phyloP scores from a whole-genome alignment of 2,888 invertebrate species.

The Tetanocera ferruginea region DNA sequence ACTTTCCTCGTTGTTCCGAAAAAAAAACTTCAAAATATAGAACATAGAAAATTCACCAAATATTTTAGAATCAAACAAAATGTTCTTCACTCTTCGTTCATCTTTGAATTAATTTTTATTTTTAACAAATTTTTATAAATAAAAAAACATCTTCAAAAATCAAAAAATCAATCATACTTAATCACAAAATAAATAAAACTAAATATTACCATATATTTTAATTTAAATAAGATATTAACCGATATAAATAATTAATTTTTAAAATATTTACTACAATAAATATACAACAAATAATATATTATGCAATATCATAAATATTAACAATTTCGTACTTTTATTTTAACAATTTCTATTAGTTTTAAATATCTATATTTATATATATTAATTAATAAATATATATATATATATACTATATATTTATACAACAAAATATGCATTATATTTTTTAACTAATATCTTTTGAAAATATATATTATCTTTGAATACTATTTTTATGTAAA shows the following conservation, averaged over 20 bases:
- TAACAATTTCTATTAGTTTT: neutral
- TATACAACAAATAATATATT: neutral
- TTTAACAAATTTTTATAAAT: neutral
- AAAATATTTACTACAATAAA: neutral
- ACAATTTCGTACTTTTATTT: conserved; percentile 23
- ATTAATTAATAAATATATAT: too few relatives aligned
- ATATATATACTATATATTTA: conserved; percentile 25
- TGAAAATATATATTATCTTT: conserved; percentile 16
- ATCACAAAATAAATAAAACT: neutral
- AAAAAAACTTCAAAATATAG: too few relatives aligned
- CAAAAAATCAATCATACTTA: neutral
- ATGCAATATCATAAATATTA: conserved; percentile 9
- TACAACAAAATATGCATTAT: conserved; percentile 18
- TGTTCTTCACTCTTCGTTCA: neutral
- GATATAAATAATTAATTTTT: neutral
- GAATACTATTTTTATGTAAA: conserved; percentile 16
- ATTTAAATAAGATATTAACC: neutral
- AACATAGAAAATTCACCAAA: neutral
- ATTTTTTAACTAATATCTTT: conserved; percentile 29
- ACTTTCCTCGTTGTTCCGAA: too few relatives aligned
- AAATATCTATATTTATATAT: conserved; percentile 11
- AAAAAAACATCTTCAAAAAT: neutral
- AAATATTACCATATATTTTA: neutral
- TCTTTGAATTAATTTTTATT: neutral
- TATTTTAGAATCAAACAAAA: neutral